Evolutionary conservation across 2,888 invertebrate species (phyloP).

Genomic region (Leptopilina syphax): DNA sequence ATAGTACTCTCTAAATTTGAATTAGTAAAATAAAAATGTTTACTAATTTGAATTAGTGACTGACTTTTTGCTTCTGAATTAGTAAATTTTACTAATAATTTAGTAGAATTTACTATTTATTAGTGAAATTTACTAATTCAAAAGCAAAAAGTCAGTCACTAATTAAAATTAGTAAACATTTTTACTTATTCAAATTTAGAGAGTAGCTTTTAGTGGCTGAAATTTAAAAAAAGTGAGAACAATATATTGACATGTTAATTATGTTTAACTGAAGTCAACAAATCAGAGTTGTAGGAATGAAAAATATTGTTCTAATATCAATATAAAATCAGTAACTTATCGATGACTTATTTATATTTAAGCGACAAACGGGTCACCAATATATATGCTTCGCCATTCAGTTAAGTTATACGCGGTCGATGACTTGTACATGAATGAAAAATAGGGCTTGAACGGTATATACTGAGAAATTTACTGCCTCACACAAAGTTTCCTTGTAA

Average conservation of each 20-base stretch:
- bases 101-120: too few relatives aligned
- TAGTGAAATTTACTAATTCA: too few relatives aligned
- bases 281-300: neutral
- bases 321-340: neutral
- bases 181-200: too few relatives aligned
- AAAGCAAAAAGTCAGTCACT: too few relatives aligned
- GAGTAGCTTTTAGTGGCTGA: too few relatives aligned
- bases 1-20: too few relatives aligned
- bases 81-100: too few relatives aligned
- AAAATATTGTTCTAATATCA: slow-evolving; percentile 15
- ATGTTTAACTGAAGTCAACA: neutral
- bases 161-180: too few relatives aligned
- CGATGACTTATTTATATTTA: neutral
- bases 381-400: slow-evolving; percentile 9
- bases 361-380: neutral
- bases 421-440: neutral
- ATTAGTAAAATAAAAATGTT: too few relatives aligned
- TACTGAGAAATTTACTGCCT: slow-evolving; percentile 33
- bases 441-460: slow-evolving; percentile 22
- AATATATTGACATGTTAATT: neutral
- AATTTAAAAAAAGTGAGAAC: too few relatives aligned
- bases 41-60: too few relatives aligned
- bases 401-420: slow-evolving; percentile 26
- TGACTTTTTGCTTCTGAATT: too few relatives aligned
- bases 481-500: slow-evolving; percentile 38